phyloP scores from a whole-genome alignment of 2,113 vertebrate genomes.

The Sapajus apella region DNA sequence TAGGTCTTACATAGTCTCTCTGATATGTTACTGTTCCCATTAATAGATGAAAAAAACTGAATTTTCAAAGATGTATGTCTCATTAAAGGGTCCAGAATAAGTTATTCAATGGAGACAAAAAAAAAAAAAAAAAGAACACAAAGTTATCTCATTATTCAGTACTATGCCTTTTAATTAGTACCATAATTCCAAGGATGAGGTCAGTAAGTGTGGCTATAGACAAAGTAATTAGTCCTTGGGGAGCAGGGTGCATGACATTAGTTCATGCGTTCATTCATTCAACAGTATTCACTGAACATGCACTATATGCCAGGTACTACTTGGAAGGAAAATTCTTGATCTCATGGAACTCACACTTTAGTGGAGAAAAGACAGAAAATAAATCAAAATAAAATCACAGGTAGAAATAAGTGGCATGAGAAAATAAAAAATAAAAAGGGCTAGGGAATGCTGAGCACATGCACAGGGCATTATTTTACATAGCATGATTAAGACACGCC shows the following conservation, averaged over 20 bases:
- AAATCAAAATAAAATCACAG: not conserved
- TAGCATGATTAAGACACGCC: not conserved
- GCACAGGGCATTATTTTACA: not conserved
- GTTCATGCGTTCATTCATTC: not conserved
- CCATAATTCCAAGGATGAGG: not conserved
- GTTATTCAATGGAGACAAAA: not conserved
- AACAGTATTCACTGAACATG: not conserved
- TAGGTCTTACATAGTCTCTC: not conserved
- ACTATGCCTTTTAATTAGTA: not conserved
- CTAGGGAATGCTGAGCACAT: not conserved
- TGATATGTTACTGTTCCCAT: not conserved
- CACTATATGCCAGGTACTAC: not conserved
- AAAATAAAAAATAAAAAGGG: not conserved
- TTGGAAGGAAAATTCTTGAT: not conserved
- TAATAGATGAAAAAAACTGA: not conserved
- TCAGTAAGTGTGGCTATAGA: not conserved
- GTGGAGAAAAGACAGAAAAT: not conserved
- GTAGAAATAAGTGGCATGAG: not conserved
- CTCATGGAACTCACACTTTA: not conserved
- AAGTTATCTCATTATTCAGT: not conserved
- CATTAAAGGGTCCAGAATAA: not conserved
- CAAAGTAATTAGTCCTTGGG: not conserved
- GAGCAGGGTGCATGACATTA: not conserved
- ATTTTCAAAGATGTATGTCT: slow-evolving; percentile 1
- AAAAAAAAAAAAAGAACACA: not conserved